Evolutionary conservation across 1,140 invertebrate genomes (phyloP).

Genomic region (Sycophila sp.): DNA sequence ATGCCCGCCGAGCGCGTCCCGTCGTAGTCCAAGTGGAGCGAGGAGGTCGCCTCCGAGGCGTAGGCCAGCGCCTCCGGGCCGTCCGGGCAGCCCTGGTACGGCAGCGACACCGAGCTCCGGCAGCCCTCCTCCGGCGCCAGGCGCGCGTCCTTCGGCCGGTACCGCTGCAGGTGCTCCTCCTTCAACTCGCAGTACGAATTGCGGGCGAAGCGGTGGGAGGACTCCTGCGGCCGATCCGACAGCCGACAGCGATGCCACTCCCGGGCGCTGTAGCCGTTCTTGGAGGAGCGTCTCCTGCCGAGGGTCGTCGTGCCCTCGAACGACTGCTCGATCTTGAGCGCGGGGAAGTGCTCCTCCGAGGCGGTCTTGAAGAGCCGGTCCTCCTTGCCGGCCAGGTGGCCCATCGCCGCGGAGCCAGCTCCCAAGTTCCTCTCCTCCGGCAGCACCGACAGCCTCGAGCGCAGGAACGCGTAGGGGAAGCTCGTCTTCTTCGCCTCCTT

Average conservation of each 20-base stretch:
- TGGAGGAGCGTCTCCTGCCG: constrained; percentile 53
- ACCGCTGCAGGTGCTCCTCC: constrained; percentile 50
- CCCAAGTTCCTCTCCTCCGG: constrained; percentile 72
- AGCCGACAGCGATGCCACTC: constrained; percentile 11
- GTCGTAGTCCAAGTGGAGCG: constrained; percentile 26
- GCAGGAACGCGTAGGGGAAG: constrained; percentile 82
- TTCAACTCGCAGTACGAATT: constrained; percentile 57
- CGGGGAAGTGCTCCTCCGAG: constrained; percentile 64
- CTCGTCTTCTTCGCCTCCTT: constrained; percentile 70
- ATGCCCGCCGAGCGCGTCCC: constrained; percentile 42
- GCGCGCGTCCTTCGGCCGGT: constrained; percentile 32
- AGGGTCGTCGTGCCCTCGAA: constrained; percentile 60
- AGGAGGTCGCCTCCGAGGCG: constrained; percentile 23
- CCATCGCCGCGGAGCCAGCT: constrained; percentile 69
- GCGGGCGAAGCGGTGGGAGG: constrained; percentile 36
- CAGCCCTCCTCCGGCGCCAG: background rate
- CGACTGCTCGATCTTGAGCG: constrained; percentile 56
- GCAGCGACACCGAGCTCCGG: constrained; percentile 28
- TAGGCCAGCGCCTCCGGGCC: background rate
- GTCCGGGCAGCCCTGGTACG: constrained; percentile 22
- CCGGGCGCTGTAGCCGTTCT: constrained; percentile 35
- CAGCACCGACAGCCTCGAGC: constrained; percentile 78
- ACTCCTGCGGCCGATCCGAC: constrained; percentile 39
- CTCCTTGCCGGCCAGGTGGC: constrained; percentile 54
- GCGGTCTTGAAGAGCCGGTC: constrained; percentile 60